A percentile compares a stretch with the other conserved stretches of the same genome.
phyloP scores from a whole-genome alignment of 1,140 invertebrate genomes.

The Listronotus bonariensis region DNA sequence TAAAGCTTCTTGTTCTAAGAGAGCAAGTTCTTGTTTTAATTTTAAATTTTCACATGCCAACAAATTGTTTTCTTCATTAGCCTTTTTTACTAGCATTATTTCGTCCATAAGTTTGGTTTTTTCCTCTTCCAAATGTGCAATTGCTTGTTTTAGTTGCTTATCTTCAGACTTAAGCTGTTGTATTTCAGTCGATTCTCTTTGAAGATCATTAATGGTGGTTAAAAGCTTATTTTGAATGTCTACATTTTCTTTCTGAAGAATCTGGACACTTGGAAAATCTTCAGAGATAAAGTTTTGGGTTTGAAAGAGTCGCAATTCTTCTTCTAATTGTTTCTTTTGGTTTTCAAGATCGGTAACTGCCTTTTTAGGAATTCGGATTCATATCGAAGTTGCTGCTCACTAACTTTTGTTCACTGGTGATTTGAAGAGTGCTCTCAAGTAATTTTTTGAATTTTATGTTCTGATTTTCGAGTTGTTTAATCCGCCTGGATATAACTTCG shows the following conservation, averaged over 20 bases:
- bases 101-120: constrained; percentile 20
- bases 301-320: constrained; percentile 12
- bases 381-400: constrained; percentile 5
- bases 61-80: constrained; percentile 17
- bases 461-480: constrained; percentile 26
- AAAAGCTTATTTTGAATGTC: constrained; percentile 12
- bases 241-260: constrained; percentile 5
- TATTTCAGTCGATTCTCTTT: constrained; percentile 4
- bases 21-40: constrained; percentile 19
- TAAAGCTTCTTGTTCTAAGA: not conserved
- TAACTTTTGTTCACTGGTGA: constrained; percentile 14
- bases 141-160: constrained; percentile 14
- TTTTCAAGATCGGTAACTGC: constrained; percentile 18
- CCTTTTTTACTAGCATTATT: constrained; percentile 18
- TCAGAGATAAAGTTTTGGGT: not conserved
- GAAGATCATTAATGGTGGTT: constrained; percentile 13
- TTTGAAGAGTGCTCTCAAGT: constrained; percentile 16
- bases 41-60: constrained; percentile 19
- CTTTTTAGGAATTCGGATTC: constrained; percentile 19
- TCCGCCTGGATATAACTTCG: constrained; percentile 9
- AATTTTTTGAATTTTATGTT: constrained; percentile 27
- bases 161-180: constrained; percentile 15
- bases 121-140: constrained; percentile 13
- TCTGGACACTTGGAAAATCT: not conserved
- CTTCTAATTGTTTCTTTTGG: constrained; percentile 24